Evolutionary conservation across 2,797 vertebrate species (phyloP), one percentile per base, ranked within the genome.

Genomic region (Myotis pilosus): DNA sequence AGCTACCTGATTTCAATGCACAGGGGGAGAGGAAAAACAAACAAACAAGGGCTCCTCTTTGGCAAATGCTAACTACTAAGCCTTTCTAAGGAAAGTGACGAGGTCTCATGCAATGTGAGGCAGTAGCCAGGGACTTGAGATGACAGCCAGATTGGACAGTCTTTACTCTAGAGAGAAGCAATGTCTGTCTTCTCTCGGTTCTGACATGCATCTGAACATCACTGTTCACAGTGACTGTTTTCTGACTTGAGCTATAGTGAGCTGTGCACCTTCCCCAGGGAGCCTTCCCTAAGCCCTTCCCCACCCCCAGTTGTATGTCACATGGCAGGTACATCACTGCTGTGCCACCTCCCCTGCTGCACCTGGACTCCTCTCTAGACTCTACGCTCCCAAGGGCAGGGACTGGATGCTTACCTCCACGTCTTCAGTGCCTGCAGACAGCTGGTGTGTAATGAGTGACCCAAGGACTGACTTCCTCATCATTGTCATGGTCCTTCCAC

Each of bases 81-180:
- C 7, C 89, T 87, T 78, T 64, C 88, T 22, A 93, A 92, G 28
- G n/a, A 89, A 93, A 83, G 9, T 25, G 68, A 78, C 25, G 22
- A 78, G 25, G 30, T 6, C 16, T 93, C 41, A 25, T 28, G 66
- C 49, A 80, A 64, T 0, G 1, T 80, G 49, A 95, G 25, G 44
- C 38, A 84, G 84, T 33, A 66, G 38, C 28, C 17, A 84, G 44
- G 11, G 19, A n/a, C 57, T n/a, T 55, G 51, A 47, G 33, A 72
- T 55, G 60, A 83, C 9, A 87, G 76, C 28, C 55, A 92, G 81
- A 25, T 9, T 76, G 33, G n/a, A 25, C 36, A 33, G 10, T 66
- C n/a, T 88, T 60, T 28, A 69, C 2, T 22, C 36, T 20, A 22
- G 30, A 62, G 22, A 90, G 51, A 71, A 64, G 10, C n/a, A 25